Percentiles rank a stretch among this genome's conserved stretches.
phyloP scores from a whole-genome alignment of 2,797 vertebrate genomes.

The Synaphobranchus kaupii region DNA sequence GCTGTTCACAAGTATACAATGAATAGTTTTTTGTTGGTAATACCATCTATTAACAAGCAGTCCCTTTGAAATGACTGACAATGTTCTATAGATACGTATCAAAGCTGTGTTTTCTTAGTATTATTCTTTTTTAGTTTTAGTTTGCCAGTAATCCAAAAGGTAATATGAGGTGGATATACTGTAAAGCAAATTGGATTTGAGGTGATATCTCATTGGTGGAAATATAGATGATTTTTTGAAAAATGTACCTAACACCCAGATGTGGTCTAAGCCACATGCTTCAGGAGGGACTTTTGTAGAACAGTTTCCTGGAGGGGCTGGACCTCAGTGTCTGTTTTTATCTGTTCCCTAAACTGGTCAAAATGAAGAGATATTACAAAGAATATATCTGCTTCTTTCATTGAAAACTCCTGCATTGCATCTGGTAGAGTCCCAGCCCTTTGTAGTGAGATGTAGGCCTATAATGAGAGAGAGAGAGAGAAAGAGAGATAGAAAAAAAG shows the following conservation, averaged over 20 bases:
- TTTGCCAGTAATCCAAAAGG: slow-evolving; percentile 46
- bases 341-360: neutral
- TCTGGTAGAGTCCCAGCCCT: neutral
- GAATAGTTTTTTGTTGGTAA: neutral
- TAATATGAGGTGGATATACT: slow-evolving; percentile 55
- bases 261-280: neutral
- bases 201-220: slow-evolving; percentile 82
- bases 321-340: neutral
- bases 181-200: slow-evolving; percentile 75
- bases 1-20: neutral
- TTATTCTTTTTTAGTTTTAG: neutral
- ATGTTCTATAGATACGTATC: neutral
- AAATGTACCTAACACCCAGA: neutral
- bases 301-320: neutral
- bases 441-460: neutral
- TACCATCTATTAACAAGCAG: neutral
- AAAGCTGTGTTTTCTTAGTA: slow-evolving; percentile 40
- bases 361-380: neutral
- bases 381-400: slow-evolving; percentile 66
- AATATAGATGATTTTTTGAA: slow-evolving; percentile 16
- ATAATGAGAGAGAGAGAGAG: slow-evolving; percentile 75
- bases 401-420: neutral
- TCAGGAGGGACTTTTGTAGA: neutral
- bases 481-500: slow-evolving; percentile 82
- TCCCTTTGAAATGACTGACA: neutral